Base-by-base conservation (phyloP, 2,797 vertebrate species). In the Anabas testudineus region DNA sequence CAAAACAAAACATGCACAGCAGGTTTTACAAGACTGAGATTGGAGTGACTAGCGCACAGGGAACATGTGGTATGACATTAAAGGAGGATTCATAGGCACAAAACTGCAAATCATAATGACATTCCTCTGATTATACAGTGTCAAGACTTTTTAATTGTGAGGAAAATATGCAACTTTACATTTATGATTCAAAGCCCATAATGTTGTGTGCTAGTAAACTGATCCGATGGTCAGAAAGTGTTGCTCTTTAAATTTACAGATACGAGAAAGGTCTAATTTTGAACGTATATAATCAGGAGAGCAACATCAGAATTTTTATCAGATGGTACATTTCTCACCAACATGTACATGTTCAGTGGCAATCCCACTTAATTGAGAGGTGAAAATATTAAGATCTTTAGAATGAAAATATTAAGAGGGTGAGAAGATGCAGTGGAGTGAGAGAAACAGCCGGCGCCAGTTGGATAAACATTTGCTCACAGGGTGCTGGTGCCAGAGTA, bases 401-500 rank as follows among this genome's bases (percentile, higher is more conserved):
- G 16, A 46, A 46, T 21, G 13, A 86, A 78, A 59, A 49, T 58
- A 65, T 32, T 34, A 56, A 19, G 19, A 61, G 28, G 24, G 21
- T 46, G 42, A 78, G 48, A 81, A 67, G 78, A 78, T 67, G 77
- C 5, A 1, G 7, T 10, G 59, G 7, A 67, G 64, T 76, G 79
- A 84, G 67, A 80, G 71, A 85, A 72, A 77, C 59, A 54, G 52
- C 60, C 54, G 63, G 72, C 55, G 26, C 62, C 58, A 61, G 70
- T 66, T 72, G 82, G 71, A 85, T 78, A 83, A 82, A 82, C 74
- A 78, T 47, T 71, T 7, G 2, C 67, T 81, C 64, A 49, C 59
- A 62, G 59, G 80, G 78, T 71, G 83, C 52, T 16, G 57, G 81
- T 86, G 77, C 78, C 81, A 71, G 68, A 75, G 83, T 61, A 64